phyloP scores from a whole-genome alignment of 2,888 invertebrate species.

The Cheiracanthium punctorium region DNA sequence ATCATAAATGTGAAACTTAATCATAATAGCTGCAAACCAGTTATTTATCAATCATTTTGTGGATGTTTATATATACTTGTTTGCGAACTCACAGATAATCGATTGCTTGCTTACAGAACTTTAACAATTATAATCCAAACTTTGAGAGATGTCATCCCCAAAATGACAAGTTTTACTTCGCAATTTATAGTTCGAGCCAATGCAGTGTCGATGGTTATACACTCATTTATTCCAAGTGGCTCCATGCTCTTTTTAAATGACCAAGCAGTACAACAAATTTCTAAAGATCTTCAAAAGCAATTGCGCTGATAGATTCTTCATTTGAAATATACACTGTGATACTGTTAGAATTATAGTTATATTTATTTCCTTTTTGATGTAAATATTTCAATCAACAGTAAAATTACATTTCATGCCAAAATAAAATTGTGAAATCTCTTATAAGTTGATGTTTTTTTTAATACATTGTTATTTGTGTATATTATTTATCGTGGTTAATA shows the following conservation, averaged over 20 bases:
- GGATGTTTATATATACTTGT: slow-evolving; percentile 60
- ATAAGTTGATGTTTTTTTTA: no score
- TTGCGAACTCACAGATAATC: slow-evolving; percentile 43
- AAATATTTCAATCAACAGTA: no score
- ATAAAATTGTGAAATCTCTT: no score
- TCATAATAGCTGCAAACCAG: slow-evolving; percentile 28
- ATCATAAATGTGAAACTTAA: slow-evolving; percentile 46
- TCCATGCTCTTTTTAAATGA: slow-evolving; percentile 52
- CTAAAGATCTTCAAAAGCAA: slow-evolving; percentile 50
- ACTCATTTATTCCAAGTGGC: slow-evolving; percentile 51
- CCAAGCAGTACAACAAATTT: slow-evolving; percentile 41
- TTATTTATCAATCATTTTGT: slow-evolving; percentile 56
- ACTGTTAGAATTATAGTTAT: no score
- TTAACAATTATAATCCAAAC: slow-evolving; percentile 42
- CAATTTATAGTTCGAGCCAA: slow-evolving; percentile 42
- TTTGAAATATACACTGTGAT: no score
- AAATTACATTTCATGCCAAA: no score
- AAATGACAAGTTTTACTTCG: not conserved
- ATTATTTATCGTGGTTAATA: no score
- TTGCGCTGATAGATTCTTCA: slow-evolving; percentile 7
- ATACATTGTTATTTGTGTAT: no score
- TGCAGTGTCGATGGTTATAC: slow-evolving; percentile 38
- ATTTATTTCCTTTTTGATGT: no score
- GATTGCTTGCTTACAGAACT: slow-evolving; percentile 55
- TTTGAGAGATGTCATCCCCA: slow-evolving; percentile 39